phyloP scores from a whole-genome alignment of 2,113 vertebrate genomes.

The Chloropsis cyanopogon region DNA sequence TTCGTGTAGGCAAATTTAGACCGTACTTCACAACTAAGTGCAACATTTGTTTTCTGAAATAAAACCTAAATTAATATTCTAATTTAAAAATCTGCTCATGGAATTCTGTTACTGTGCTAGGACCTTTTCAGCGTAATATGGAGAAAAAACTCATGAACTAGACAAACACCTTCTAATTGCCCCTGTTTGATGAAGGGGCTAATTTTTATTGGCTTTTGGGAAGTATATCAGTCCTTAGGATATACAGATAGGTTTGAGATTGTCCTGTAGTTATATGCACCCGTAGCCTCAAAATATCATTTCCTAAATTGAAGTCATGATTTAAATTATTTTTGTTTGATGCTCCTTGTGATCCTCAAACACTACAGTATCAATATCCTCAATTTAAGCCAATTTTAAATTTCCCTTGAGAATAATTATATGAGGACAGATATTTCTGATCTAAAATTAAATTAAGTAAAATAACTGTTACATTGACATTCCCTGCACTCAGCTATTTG shows the following conservation, averaged over 20 bases:
- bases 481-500: neutral
- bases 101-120: neutral
- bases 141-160: neutral
- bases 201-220: neutral
- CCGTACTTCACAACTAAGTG: neutral
- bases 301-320: neutral
- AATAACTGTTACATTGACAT: neutral
- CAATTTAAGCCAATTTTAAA: neutral
- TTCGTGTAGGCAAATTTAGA: neutral
- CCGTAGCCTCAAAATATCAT: neutral
- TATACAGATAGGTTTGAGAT: neutral
- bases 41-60: neutral
- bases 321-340: neutral
- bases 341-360: neutral
- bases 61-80: neutral
- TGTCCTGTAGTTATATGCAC: neutral
- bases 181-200: neutral
- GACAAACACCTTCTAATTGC: neutral
- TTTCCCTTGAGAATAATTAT: neutral
- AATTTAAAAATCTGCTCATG: neutral
- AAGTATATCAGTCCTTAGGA: neutral
- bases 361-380: neutral
- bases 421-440: neutral
- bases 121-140: neutral
- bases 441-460: neutral